Conservation (phyloP, 53 echinoderm and acorn worm genomes). For the Holothuria scabra region DNA sequence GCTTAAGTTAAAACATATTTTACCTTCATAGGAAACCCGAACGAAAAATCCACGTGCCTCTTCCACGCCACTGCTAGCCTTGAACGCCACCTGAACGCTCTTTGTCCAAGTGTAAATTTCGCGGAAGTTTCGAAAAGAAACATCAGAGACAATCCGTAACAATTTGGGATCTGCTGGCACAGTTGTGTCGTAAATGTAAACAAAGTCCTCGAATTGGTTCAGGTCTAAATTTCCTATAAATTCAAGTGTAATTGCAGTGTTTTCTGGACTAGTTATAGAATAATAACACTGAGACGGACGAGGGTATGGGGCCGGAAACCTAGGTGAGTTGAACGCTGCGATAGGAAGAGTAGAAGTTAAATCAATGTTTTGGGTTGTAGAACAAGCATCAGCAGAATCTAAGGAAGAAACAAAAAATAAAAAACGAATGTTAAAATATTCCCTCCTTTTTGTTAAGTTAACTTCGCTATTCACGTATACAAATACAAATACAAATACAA, state of each 20-base stretch:
- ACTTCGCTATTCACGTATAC: no score
- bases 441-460: no score
- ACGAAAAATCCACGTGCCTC: background rate
- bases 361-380: background rate
- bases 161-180: background rate
- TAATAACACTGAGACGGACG: background rate
- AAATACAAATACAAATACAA: no score
- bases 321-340: background rate
- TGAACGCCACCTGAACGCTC: background rate
- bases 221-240: background rate
- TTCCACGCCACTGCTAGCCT: background rate
- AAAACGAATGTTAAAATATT: no score
- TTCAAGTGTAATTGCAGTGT: background rate
- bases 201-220: background rate
- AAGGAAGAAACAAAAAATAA: background rate
- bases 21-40: slow-evolving; percentile 10
- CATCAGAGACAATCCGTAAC: background rate
- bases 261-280: background rate
- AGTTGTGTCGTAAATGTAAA: background rate
- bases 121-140: no score
- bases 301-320: background rate
- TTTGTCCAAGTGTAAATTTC: background rate
- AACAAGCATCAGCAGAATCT: background rate
- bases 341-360: background rate
- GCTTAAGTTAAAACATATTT: no score